These are phyloP conservation scores for Nymphalis c-album DNA, from an alignment of 2,888 invertebrate species.

Conservation along the genomic window DNA sequence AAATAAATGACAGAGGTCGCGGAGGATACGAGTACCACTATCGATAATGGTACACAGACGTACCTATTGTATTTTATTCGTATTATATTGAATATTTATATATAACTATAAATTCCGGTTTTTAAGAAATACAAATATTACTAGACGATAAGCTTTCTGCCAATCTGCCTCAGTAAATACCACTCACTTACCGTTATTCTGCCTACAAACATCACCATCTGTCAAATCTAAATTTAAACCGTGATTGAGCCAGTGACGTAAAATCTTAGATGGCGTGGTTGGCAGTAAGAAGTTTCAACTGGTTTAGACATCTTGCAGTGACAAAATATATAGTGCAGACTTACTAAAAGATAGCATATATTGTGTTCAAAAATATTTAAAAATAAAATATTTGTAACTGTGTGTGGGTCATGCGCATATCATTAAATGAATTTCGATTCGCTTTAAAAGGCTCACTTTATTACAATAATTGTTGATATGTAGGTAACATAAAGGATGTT, in stretches of 20 bases:
- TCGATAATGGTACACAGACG: slow-evolving; percentile 28
- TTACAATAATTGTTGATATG: slow-evolving; percentile 7
- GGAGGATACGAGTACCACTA: slow-evolving; percentile 21
- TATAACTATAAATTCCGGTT: neutral
- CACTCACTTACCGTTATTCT: no score
- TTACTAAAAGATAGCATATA: no score
- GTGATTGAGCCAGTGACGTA: neutral
- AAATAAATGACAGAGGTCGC: slow-evolving; percentile 35
- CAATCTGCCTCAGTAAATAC: no score
- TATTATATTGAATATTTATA: neutral
- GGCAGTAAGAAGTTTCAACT: no score
- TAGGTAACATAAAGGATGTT: slow-evolving; percentile 18
- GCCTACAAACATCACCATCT: no score
- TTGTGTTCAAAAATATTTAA: neutral
- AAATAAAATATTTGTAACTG: neutral
- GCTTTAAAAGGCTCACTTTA: neutral
- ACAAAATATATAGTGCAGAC: no score
- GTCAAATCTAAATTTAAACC: no score
- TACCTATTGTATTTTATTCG: slow-evolving; percentile 3
- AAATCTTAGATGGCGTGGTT: neutral
- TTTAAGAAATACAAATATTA: no score
- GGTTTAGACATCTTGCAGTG: no score
- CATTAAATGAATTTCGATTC: neutral
- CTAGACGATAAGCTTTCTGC: no score
- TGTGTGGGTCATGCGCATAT: slow-evolving; percentile 3